Base-by-base conservation (phyloP, 1,140 invertebrate genomes). In the Penaeus indicus region DNA sequence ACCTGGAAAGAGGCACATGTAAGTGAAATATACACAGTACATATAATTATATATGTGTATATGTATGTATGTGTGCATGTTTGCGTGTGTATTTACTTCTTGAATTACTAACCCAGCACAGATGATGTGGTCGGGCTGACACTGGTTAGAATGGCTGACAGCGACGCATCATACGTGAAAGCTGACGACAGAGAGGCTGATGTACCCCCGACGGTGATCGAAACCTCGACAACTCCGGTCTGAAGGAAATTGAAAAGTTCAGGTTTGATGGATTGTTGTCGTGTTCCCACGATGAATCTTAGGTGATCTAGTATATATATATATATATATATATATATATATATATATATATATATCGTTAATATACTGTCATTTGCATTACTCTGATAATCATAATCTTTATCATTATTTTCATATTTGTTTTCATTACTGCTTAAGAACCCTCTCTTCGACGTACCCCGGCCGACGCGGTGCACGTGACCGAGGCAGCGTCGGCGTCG, bases 131-230 rank as follows among this genome's bases (percentile, higher is more conserved):
- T 54, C 27, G 77, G 81, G 5, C 54, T 62, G 63, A 72, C 27
- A 27, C 32, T 18, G 61, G 79, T 69, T 16, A 88, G 2, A n/a
- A 63, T 42, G 19, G 97, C 92, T 25, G 83, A 85, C 96, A 97
- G 93, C 93, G 95, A 89, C 8, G 84, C 16, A 32, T 89, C 90
- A 38, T 88, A 90, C 69, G 72, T 91, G 83, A 91, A 91, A 81
- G 88, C 88, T 21, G 77, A 54, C 5, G 54, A 27, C 13, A 90
- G 63, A n/a, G 69, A 42, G 81, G 47, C 72, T 21, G 80, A 61
- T 4, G 13, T 77, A n/a, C 67, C 86, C 11, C 83, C 77, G 18
- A 90, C 63, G 38, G 25, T 81, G 16, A 90, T 84, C 38, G 64
- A 18, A 18, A 90, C 84, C 22, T 90, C 89, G 32, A 79, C 89